Evolutionary conservation across 2,888 invertebrate genomes (phyloP).

Genomic region (Heliconius aoede): DNA sequence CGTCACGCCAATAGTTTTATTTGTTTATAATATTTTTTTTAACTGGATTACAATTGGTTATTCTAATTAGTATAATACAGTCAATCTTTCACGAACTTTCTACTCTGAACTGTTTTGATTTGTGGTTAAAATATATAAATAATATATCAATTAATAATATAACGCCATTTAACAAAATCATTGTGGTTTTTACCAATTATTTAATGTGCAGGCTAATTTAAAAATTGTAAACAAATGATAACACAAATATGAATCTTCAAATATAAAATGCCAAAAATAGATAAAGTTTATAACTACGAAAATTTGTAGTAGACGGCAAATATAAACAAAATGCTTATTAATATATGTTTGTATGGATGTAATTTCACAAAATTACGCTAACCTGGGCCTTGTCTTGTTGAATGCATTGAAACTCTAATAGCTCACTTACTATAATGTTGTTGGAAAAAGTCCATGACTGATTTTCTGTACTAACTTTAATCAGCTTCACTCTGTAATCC

Average conservation of each 20-base stretch:
- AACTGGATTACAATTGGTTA: neutral
- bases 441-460: neutral
- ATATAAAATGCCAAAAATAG: neutral
- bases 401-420: constrained; percentile 7
- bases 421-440: neutral
- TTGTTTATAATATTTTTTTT: too few relatives aligned
- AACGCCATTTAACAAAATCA: neutral
- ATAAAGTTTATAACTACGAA: neutral
- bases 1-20: too few relatives aligned
- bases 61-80: neutral
- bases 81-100: neutral
- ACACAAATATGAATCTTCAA: neutral
- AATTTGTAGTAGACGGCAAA: neutral
- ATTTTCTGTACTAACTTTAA: neutral
- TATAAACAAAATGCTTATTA: neutral
- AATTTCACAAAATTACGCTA: constrained; percentile 8
- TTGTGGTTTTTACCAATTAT: neutral
- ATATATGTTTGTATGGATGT: neutral
- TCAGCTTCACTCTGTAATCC: neutral
- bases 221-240: neutral
- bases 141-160: neutral
- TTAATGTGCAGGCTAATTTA: neutral
- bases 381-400: neutral
- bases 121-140: neutral
- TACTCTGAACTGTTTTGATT: neutral